Evolutionary conservation across 2,888 invertebrate genomes (phyloP).

Genomic region (Drosophila mulleri): DNA sequence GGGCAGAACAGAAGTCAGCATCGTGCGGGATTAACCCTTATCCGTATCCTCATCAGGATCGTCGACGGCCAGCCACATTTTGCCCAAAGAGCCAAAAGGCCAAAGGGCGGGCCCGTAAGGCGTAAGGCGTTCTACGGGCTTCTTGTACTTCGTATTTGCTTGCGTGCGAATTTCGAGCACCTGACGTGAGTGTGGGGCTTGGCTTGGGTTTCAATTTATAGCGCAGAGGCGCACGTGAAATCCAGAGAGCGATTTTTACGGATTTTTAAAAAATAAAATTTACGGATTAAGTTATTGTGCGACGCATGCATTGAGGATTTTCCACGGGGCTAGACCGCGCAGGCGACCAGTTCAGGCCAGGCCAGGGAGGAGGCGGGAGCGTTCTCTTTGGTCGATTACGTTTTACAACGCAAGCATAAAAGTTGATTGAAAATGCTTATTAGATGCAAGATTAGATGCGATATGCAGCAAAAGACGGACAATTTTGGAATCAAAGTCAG

Average conservation of each 20-base stretch:
- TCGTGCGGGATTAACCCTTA: constrained; percentile 19
- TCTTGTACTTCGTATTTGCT: constrained; percentile 12
- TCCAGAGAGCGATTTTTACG: constrained; percentile 74
- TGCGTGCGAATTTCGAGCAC: constrained; percentile 33
- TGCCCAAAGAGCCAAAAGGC: neutral
- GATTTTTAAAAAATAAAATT: constrained; percentile 80
- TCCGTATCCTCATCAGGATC: neutral
- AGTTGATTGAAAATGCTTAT: constrained; percentile 85
- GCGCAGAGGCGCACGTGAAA: constrained; percentile 57
- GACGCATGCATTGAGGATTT: constrained; percentile 40
- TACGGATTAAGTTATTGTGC: constrained; percentile 83
- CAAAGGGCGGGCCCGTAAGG: neutral
- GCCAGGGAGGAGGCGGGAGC: constrained; percentile 1
- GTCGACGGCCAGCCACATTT: neutral
- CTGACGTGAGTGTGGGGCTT: constrained; percentile 23
- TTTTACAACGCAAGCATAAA: constrained; percentile 82
- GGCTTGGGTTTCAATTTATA: constrained; percentile 76
- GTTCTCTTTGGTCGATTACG: constrained; percentile 74
- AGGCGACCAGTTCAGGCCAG: neutral
- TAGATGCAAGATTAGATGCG: constrained; percentile 84
- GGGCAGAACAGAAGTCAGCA: constrained; percentile 16
- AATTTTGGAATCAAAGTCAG: constrained; percentile 65
- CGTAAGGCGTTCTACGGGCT: neutral
- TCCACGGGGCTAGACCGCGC: constrained; percentile 28
- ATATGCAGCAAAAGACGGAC: constrained; percentile 55